Percentiles rank a stretch among this genome's conserved stretches.
Conservation (phyloP, 2,113 vertebrate species). For the Osmerus eperlanus region DNA sequence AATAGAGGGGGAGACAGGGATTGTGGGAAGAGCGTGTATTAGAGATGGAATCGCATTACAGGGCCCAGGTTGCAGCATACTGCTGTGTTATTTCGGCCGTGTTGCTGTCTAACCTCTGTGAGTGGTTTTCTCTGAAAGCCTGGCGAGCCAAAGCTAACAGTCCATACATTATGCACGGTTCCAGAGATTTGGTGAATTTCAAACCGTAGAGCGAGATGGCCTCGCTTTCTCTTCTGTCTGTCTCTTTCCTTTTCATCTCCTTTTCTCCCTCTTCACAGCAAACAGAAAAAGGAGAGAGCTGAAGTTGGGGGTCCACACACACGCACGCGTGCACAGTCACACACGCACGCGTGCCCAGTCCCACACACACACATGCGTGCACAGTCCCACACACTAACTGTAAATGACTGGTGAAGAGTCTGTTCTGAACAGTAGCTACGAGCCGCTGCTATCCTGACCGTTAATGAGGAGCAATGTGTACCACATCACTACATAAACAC, state of each 20-base stretch:
- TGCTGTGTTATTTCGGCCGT: constrained; percentile 30
- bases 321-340: neutral
- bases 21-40: neutral
- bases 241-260: no score
- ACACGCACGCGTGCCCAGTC: neutral
- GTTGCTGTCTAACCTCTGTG: constrained; percentile 38
- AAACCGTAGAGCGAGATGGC: constrained; percentile 20
- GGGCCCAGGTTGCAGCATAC: constrained; percentile 3
- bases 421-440: neutral
- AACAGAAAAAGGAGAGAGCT: no score
- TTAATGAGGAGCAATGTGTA: no score
- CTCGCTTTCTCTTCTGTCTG: no score
- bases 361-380: neutral
- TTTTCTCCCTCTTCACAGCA: no score
- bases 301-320: constrained; percentile 6
- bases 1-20: neutral
- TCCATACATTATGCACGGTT: constrained; percentile 54
- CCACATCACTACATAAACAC: no score
- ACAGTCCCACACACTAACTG: neutral
- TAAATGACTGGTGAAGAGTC: no score
- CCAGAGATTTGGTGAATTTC: constrained; percentile 51
- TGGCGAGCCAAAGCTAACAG: constrained; percentile 37
- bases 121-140: constrained; percentile 48
- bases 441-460: no score
- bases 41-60: neutral